Conservation (phyloP, 1,140 invertebrate genomes). For the Eurosta solidaginis region DNA sequence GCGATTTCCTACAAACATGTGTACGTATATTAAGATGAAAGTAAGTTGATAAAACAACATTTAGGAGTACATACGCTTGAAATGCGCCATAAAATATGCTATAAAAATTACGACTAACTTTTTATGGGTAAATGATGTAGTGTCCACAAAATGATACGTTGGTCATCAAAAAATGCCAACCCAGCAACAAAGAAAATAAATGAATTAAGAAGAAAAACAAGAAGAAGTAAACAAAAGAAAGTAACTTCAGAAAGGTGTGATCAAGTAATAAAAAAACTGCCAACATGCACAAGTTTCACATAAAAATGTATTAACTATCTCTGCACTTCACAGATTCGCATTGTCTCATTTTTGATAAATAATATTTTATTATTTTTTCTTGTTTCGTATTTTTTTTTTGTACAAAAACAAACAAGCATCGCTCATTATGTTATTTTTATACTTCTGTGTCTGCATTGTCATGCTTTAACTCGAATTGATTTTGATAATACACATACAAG, state of each 20-base stretch:
- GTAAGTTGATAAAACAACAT: no score
- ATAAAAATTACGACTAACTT: not conserved
- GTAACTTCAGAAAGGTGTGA: not conserved
- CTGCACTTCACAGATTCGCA: no score
- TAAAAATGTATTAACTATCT: not conserved
- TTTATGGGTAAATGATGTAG: not conserved
- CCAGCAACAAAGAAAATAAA: not conserved
- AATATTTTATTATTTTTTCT: no score
- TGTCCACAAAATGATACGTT: not conserved
- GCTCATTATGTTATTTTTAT: no score
- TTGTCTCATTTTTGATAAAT: no score
- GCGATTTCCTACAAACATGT: not conserved
- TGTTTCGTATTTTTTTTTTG: no score
- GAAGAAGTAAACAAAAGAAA: not conserved
- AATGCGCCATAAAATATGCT: constrained; percentile 7
- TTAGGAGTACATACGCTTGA: not conserved
- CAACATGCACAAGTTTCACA: not conserved
- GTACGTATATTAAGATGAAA: not conserved
- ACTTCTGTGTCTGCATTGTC: not conserved
- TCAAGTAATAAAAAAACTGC: not conserved
- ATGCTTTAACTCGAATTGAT: not conserved
- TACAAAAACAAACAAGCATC: no score
- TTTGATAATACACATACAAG: not conserved
- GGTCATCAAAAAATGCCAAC: not conserved
- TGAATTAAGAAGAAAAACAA: not conserved